Base-by-base conservation (phyloP, 2,797 vertebrate species). In the Dallia pectoralis region DNA sequence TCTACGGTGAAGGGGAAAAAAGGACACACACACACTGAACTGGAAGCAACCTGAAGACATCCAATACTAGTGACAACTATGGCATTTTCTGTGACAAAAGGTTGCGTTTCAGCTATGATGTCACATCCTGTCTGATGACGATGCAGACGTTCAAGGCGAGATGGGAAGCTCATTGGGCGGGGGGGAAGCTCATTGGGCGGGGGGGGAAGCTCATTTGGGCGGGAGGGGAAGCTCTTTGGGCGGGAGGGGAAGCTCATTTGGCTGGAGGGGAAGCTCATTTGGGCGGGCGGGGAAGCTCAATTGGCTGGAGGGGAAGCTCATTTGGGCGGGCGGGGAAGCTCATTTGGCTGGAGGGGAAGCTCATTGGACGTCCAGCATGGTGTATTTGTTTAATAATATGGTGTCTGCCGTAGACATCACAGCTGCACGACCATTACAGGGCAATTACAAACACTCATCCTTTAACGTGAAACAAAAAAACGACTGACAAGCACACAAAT, bases 1-100 rank as follows among this genome's bases (percentile, higher is more conserved):
- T 72, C 72, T 18, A 56, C 76, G 53, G 80, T 81, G 81, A 66
- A 53, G 44, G 72, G 75, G 80, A 70, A 73, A 65, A n/a, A 73
- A 53, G 69, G 71, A 79, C 77, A 74, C 32, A 14, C 65, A 70
- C 49, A 77, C 70, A 66, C 61, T 72, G 4, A 65, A 36, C 12
- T 30, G 16, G 16, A 61, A 63, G 15, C 74, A 74, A 81, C 79
- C 81, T 68, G 56, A 59, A 84, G 85, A 88, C 78, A 75, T 76
- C 86, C 77, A 84, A 81, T 69, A 65, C 75, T 80, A 85, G 81
- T 89, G 90, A 89, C 89, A 89, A 87, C 84, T 79, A 72, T 91
- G 88, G 86, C 88, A 90, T 91, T 91, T 73, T 88, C 85, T 40
- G 33, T 63, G 79, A 53, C 64, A 72, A 89, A 90, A 91, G 89